Evolutionary conservation across 2,113 vertebrate genomes (phyloP).

Genomic region (Phycodurus eques): DNA sequence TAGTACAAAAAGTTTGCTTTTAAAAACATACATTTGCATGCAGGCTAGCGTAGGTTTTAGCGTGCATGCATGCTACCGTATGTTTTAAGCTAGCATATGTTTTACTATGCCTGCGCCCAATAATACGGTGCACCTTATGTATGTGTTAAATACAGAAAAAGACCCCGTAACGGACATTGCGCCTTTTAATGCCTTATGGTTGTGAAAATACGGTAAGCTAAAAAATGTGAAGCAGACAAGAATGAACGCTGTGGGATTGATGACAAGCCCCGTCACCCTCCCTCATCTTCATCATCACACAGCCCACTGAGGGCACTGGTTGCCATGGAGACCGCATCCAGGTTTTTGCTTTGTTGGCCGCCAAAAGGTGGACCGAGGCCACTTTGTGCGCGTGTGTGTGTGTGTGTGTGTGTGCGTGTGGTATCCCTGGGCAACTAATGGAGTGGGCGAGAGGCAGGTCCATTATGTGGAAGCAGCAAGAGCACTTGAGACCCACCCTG

Average conservation of each 20-base stretch:
- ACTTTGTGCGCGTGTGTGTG: conserved; percentile 1
- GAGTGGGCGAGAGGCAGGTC: conserved; percentile 87
- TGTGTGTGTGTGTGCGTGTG: conserved; percentile 54
- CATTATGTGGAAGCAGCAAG: conserved; percentile 90
- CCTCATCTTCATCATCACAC: conserved; percentile 38
- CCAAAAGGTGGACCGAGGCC: conserved; percentile 58
- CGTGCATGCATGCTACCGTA: too few relatives aligned
- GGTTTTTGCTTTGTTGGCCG: conserved; percentile 84
- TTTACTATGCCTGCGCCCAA: too few relatives aligned
- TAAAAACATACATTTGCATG: too few relatives aligned
- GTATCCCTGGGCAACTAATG: conserved; percentile 99
- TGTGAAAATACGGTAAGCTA: too few relatives aligned
- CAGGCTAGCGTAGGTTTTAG: too few relatives aligned
- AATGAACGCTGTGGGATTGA: conserved; percentile 14
- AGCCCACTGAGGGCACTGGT: conserved; percentile 66
- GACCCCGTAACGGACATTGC: too few relatives aligned
- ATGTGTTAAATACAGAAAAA: too few relatives aligned
- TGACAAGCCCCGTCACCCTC: conserved; percentile 35
- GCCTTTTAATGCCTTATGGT: too few relatives aligned
- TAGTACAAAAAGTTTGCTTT: too few relatives aligned
- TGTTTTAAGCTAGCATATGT: too few relatives aligned
- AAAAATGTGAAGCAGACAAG: neutral
- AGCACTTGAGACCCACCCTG: conserved; percentile 83
- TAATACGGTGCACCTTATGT: too few relatives aligned
- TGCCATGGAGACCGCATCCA: conserved; percentile 80